These are phyloP conservation scores for Ostrea edulis DNA, from an alignment of 1,140 invertebrate species.

Conservation along the genomic window DNA sequence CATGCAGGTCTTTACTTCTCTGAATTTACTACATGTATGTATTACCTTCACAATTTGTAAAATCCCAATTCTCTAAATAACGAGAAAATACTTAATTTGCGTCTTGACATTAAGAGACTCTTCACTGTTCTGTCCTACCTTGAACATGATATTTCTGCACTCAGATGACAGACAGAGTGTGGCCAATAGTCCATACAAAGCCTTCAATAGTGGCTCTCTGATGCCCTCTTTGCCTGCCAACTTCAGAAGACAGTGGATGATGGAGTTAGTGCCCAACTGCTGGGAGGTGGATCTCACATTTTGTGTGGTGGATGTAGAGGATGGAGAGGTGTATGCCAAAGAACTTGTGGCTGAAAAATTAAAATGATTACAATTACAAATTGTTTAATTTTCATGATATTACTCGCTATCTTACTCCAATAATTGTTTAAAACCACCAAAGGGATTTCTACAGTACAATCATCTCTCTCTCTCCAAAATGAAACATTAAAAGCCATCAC, in stretches of 20 bases:
- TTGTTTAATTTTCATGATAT: neutral
- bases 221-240: conserved; percentile 64
- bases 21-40: no score
- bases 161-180: conserved; percentile 72
- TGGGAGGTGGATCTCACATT: conserved; percentile 32
- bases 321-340: conserved; percentile 64
- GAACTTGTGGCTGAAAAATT: conserved; percentile 71
- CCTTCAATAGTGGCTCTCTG: conserved; percentile 60
- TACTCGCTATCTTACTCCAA: neutral
- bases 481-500: neutral
- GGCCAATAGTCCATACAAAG: conserved; percentile 68
- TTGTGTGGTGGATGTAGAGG: conserved; percentile 19
- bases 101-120: no score
- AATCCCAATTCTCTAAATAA: no score
- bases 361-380: neutral
- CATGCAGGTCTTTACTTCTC: no score
- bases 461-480: neutral
- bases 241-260: conserved; percentile 73
- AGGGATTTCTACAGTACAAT: neutral
- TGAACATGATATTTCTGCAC: conserved; percentile 76
- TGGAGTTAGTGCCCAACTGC: conserved; percentile 67
- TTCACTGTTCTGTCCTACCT: conserved; percentile 67
- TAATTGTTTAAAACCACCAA: neutral
- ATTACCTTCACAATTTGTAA: no score
- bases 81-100: no score